These are phyloP conservation scores for Dicrostonyx torquatus DNA, from an alignment of 2,797 vertebrate species.

Conservation along the genomic window DNA sequence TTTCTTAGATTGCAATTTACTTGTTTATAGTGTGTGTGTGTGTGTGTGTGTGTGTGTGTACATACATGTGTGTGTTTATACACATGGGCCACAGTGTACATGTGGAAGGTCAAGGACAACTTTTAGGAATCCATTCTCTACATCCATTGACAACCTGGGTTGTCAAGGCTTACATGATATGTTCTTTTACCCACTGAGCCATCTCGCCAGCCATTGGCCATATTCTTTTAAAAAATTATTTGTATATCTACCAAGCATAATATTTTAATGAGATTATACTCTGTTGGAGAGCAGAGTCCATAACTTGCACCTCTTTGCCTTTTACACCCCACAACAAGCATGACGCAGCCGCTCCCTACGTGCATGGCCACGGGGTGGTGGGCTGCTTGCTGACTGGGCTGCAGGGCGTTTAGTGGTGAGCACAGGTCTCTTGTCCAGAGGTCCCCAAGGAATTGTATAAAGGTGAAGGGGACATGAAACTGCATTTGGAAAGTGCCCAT, in stretches of 20 bases:
- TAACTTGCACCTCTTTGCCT: neutral
- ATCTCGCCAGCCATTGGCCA: neutral
- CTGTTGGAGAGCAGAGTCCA: neutral
- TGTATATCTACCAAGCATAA: neutral
- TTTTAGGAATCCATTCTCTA: neutral
- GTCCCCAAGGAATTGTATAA: neutral
- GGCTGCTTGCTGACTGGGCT: neutral
- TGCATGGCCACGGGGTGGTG: neutral
- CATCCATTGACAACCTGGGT: neutral
- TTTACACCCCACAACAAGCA: neutral
- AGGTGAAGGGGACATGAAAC: neutral
- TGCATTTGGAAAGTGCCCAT: neutral
- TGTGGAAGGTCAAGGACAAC: neutral
- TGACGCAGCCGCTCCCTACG: neutral
- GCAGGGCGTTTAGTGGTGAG: neutral
- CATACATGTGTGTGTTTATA: neutral
- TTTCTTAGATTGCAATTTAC: too few species aligned
- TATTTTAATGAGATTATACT: neutral
- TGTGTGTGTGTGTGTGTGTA: neutral
- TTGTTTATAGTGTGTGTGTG: neutral
- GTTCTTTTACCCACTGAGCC: neutral
- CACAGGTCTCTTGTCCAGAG: neutral
- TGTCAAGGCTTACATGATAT: neutral
- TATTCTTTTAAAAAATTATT: neutral
- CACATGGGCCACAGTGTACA: too few species aligned